Conservation (phyloP, 2,113 vertebrate species). For the Polyodon spathula region DNA sequence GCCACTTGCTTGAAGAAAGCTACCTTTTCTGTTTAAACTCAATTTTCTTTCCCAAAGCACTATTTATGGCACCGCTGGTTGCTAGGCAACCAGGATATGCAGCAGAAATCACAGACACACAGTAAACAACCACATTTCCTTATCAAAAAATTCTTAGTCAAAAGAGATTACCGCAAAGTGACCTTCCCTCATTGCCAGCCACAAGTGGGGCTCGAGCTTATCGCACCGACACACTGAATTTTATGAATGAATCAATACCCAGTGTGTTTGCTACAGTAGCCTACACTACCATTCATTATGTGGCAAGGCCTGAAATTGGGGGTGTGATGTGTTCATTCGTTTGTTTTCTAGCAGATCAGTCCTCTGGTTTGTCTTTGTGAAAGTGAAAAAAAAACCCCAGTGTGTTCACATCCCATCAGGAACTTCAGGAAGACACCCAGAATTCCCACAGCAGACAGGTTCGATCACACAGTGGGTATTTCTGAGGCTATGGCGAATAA, state of each 20-base stretch:
- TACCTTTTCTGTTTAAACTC: background rate
- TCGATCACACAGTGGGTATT: too few relatives aligned
- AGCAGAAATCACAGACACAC: constrained; percentile 32
- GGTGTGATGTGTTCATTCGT: background rate
- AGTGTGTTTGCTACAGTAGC: background rate
- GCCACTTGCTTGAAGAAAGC: too few relatives aligned
- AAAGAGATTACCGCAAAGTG: too few relatives aligned
- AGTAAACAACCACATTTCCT: background rate
- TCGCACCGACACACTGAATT: background rate
- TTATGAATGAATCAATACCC: constrained; percentile 9
- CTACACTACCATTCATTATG: background rate
- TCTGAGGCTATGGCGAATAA: too few relatives aligned
- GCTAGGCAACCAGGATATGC: constrained; percentile 41
- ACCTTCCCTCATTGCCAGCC: background rate
- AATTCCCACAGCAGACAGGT: too few relatives aligned
- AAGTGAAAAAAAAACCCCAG: background rate
- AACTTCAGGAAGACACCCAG: too few relatives aligned
- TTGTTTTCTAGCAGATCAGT: background rate
- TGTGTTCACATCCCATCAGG: background rate
- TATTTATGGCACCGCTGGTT: constrained; percentile 36
- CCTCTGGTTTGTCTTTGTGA: background rate
- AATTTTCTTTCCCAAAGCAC: constrained; percentile 10
- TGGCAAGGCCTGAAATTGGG: too few relatives aligned
- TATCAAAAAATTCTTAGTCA: too few relatives aligned
- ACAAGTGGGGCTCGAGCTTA: background rate